phyloP scores from a whole-genome alignment of 2,888 invertebrate genomes.

The Scrobipalpa atriplicella region DNA sequence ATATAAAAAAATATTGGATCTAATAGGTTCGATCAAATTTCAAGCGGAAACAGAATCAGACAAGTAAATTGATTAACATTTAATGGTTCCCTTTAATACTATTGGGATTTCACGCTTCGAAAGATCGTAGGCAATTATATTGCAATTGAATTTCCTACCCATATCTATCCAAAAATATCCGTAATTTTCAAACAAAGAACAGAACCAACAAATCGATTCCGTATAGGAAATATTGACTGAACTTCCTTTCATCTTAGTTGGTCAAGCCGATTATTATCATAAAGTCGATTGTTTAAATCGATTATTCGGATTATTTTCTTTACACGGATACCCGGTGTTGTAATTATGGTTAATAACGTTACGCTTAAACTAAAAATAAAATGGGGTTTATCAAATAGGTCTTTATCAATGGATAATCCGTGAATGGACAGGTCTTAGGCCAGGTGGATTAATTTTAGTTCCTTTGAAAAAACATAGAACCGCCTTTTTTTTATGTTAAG shows the following conservation, averaged over 20 bases:
- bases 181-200: constrained; percentile 21
- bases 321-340: constrained; percentile 44
- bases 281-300: constrained; percentile 50
- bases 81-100: too few species aligned
- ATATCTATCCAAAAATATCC: not conserved
- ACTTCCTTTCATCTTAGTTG: constrained; percentile 41
- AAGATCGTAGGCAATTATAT: not conserved
- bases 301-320: constrained; percentile 52
- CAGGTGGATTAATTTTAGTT: not conserved
- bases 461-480: not conserved
- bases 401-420: constrained; percentile 44
- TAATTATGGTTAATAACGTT: constrained; percentile 49
- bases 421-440: constrained; percentile 41
- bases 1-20: not conserved
- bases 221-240: constrained; percentile 36
- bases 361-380: constrained; percentile 42
- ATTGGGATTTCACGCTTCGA: too few species aligned
- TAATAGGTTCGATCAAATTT: too few species aligned
- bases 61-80: too few species aligned
- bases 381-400: constrained; percentile 36
- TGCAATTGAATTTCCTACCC: constrained; percentile 6
- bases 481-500: not conserved
- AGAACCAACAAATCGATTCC: constrained; percentile 33
- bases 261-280: constrained; percentile 26
- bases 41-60: too few species aligned